These are phyloP conservation scores for Cybosia mesomella DNA, from an alignment of 2,888 invertebrate species.

Conservation along the genomic window DNA sequence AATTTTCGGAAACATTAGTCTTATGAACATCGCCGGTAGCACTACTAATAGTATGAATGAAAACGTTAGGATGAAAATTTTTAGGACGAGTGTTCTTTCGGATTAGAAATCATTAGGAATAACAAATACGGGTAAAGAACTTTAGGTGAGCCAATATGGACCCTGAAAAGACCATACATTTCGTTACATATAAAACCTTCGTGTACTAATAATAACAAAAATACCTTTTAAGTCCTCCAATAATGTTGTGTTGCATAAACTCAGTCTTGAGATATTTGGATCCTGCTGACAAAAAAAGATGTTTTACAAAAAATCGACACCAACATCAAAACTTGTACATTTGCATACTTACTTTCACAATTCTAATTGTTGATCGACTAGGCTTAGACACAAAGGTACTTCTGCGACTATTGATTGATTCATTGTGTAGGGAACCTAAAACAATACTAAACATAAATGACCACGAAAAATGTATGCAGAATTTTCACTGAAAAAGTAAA, in stretches of 20 bases:
- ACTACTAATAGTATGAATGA: no score
- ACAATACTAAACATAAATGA: conserved; percentile 39
- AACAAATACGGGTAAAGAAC: no score
- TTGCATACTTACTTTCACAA: conserved; percentile 72
- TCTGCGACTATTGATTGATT: conserved; percentile 79
- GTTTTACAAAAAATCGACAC: not conserved
- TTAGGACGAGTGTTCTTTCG: no score
- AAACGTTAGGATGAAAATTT: no score
- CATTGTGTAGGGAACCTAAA: conserved; percentile 82
- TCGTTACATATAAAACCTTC: no score
- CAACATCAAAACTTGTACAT: not conserved
- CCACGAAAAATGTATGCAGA: conserved; percentile 18
- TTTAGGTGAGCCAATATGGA: no score
- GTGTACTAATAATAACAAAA: not conserved
- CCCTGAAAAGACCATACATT: no score
- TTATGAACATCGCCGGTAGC: no score
- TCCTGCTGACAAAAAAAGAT: conserved; percentile 64
- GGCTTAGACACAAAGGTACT: conserved; percentile 80
- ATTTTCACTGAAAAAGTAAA: conserved; percentile 53
- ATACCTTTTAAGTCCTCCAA: conserved; percentile 76
- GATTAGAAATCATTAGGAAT: no score
- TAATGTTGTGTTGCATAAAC: conserved; percentile 67
- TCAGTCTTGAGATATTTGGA: conserved; percentile 68
- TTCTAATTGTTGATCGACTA: conserved; percentile 75
- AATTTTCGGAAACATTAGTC: no score